phyloP scores from a whole-genome alignment of 2,113 vertebrate genomes.

The Cervus canadensis region DNA sequence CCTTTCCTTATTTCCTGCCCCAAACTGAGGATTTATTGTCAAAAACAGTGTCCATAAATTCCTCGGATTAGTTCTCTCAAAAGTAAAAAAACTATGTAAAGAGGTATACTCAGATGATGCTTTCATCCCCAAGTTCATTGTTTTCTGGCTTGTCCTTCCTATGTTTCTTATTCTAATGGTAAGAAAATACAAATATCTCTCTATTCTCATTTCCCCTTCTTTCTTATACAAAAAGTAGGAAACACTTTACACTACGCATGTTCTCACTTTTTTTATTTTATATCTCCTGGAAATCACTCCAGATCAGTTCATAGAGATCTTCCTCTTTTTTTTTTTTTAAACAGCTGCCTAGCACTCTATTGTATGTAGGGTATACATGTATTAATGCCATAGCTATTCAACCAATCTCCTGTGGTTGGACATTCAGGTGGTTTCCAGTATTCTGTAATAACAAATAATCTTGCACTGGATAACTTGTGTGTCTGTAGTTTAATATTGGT shows the following conservation, averaged over 20 bases:
- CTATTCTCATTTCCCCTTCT: background rate
- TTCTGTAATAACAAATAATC: background rate
- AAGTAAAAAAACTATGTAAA: background rate
- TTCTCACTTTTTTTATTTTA: background rate
- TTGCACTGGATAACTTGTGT: background rate
- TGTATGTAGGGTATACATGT: background rate
- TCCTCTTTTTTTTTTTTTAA: background rate
- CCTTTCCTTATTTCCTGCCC: background rate
- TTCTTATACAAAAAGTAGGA: background rate
- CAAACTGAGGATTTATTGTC: background rate
- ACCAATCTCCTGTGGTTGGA: background rate
- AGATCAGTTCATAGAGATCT: background rate
- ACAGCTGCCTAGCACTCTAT: background rate
- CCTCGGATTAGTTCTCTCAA: background rate
- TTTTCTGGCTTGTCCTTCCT: background rate
- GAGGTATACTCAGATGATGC: background rate
- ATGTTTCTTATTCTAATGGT: background rate
- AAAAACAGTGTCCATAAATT: background rate
- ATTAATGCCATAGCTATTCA: background rate
- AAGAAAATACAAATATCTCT: background rate
- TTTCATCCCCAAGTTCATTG: background rate
- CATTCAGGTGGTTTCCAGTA: background rate
- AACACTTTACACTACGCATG: background rate
- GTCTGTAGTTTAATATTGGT: background rate
- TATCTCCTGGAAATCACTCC: background rate